Evolutionary conservation across 2,888 invertebrate species (phyloP).

Genomic region (Agrochola lychnidis): DNA sequence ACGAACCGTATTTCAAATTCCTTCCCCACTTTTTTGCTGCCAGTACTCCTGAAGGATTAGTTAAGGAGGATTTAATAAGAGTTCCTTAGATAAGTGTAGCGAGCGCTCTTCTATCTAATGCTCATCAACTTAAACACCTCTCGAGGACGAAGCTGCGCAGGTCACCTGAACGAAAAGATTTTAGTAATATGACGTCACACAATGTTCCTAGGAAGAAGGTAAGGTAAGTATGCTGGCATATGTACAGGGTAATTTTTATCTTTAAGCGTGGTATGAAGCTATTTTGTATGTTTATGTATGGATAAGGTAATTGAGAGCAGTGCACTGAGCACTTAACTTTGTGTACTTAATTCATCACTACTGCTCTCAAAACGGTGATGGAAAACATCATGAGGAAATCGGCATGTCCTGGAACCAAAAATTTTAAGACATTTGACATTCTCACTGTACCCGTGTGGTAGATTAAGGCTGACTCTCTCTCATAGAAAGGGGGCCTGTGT

Average conservation of each 20-base stretch:
- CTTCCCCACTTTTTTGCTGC: constrained; percentile 68
- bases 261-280: not conserved
- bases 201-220: not conserved
- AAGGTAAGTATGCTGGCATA: not conserved
- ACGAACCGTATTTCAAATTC: not conserved
- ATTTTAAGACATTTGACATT: no score
- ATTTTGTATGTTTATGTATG: not conserved
- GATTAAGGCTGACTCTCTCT: no score
- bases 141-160: constrained; percentile 55
- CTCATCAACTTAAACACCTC: constrained; percentile 80
- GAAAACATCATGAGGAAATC: no score
- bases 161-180: constrained; percentile 59
- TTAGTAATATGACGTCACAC: constrained; percentile 41
- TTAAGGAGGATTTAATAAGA: constrained; percentile 90
- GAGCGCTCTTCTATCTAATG: constrained; percentile 80
- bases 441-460: no score
- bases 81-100: constrained; percentile 87
- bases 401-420: no score
- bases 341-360: no score
- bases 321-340: no score
- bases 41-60: constrained; percentile 86
- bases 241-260: not conserved
- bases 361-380: no score
- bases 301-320: not conserved
- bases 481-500: no score